Percentiles rank a stretch among this genome's conserved stretches.
Evolutionary conservation across 2,797 vertebrate species (phyloP).

Genomic region (Ptychobarbus kaznakovi): DNA sequence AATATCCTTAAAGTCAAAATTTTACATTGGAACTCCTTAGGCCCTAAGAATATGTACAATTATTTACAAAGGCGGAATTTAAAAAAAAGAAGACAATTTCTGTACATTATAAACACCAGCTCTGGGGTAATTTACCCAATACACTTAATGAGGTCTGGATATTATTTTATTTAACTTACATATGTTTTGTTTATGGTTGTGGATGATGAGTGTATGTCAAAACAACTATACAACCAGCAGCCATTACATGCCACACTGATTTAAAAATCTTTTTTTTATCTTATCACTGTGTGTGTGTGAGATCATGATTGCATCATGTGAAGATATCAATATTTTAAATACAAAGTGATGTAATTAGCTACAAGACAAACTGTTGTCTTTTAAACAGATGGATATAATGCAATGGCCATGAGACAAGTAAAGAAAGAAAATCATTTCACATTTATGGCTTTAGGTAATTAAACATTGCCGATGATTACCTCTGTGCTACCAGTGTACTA

Average conservation of each 20-base stretch:
- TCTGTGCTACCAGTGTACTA: background rate
- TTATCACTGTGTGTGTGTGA: background rate
- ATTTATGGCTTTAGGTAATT: background rate
- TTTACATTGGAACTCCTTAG: background rate
- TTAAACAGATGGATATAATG: background rate
- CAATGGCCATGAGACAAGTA: background rate
- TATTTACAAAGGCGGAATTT: background rate
- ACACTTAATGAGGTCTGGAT: background rate
- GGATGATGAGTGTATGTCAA: background rate
- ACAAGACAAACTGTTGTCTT: background rate
- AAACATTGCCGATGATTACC: background rate
- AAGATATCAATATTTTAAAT: background rate
- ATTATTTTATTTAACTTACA: background rate
- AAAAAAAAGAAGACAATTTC: background rate
- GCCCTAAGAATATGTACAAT: background rate
- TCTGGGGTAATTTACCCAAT: background rate
- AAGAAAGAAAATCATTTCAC: background rate
- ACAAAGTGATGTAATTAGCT: slow-evolving; percentile 2
- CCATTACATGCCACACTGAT: background rate
- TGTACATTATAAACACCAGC: background rate
- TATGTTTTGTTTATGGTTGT: background rate
- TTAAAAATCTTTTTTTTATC: background rate
- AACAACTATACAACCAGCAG: background rate
- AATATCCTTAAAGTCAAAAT: background rate
- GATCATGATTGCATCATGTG: background rate